These are phyloP conservation scores for Epinotia demarniana DNA, from an alignment of 2,888 invertebrate species.

Conservation along the genomic window DNA sequence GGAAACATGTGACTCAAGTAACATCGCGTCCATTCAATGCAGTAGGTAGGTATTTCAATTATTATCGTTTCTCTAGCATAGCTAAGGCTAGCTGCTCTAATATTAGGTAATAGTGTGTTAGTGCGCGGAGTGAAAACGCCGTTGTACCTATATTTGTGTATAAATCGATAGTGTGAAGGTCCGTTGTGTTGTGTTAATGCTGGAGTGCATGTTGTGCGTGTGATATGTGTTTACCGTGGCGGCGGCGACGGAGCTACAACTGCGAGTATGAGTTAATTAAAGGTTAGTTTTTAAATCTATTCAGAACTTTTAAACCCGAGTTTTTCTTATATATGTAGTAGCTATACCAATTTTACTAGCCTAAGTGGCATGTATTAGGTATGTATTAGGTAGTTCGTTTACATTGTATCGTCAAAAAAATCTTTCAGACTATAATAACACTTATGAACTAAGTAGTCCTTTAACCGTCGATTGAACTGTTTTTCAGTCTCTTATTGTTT, in stretches of 20 bases:
- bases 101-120: background rate
- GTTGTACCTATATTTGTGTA: background rate
- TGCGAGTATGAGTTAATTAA: slow-evolving; percentile 32
- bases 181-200: background rate
- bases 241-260: background rate
- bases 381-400: no score
- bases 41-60: background rate
- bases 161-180: background rate
- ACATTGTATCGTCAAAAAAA: no score
- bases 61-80: background rate
- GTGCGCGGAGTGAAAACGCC: background rate
- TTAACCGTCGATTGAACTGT: no score
- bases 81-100: background rate
- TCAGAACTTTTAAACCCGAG: no score
- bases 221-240: slow-evolving; percentile 14
- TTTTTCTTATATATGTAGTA: no score
- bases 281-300: slow-evolving; percentile 22
- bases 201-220: background rate
- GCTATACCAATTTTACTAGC: no score
- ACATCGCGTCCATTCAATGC: background rate
- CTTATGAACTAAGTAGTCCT: no score
- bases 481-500: no score
- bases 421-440: no score
- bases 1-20: background rate
- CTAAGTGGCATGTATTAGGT: no score